Percentiles rank a stretch among this genome's conserved stretches.
phyloP scores from a whole-genome alignment of 2,113 vertebrate genomes.

The Fregata magnificens region DNA sequence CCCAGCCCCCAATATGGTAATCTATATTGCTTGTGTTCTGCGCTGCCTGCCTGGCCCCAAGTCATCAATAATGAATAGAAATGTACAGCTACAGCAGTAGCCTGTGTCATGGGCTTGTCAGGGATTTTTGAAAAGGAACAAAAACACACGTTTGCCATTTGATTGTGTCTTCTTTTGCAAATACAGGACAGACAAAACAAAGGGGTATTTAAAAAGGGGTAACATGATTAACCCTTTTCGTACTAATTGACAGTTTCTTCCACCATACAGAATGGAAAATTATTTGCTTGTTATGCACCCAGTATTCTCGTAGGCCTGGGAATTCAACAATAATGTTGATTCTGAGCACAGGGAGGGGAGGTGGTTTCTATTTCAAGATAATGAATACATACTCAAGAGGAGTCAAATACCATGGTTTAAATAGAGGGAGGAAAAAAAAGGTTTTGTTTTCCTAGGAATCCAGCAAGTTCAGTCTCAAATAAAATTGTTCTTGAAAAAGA shows the following conservation, averaged over 20 bases:
- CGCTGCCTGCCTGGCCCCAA: conserved; percentile 84
- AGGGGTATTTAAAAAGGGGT: background rate
- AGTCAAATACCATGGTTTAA: background rate
- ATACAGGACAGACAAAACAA: background rate
- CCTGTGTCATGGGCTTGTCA: conserved; percentile 81
- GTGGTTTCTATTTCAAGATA: conserved; percentile 16
- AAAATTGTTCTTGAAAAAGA: background rate
- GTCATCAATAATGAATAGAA: conserved; percentile 96
- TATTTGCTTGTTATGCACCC: background rate
- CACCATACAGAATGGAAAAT: background rate
- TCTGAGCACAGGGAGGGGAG: background rate
- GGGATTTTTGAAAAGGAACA: conserved; percentile 82
- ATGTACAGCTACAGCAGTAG: conserved; percentile 84
- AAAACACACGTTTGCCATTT: conserved; percentile 83
- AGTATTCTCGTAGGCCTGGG: background rate
- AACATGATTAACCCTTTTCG: background rate
- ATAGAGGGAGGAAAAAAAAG: background rate
- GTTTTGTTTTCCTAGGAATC: background rate
- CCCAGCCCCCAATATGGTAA: conserved; percentile 73
- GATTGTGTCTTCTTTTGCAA: conserved; percentile 61
- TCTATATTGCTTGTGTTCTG: conserved; percentile 89
- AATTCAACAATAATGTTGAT: conserved; percentile 26
- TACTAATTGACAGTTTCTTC: background rate
- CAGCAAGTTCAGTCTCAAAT: background rate
- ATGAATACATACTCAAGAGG: background rate